Base-by-base conservation (phyloP, 1,140 invertebrate genomes). In the Drosophila subpulchrella region DNA sequence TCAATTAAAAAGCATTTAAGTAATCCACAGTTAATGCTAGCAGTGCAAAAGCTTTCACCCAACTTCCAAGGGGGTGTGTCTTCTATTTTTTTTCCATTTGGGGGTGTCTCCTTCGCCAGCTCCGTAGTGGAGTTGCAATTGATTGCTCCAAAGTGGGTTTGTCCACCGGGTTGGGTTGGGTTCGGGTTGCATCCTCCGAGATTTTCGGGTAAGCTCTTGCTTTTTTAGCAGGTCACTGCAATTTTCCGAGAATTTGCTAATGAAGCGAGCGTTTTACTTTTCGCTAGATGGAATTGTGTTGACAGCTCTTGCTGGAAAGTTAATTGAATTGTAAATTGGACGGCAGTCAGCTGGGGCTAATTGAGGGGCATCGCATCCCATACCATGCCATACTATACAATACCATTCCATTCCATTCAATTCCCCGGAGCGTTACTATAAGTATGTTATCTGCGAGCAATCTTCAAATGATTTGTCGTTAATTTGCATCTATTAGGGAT, bases 1-100 rank as follows among this genome's bases (percentile, higher is more conserved):
- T 89, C 84, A 89, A 89, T 89, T 89, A 89, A 89, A 89, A 89
- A 89, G 84, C 84, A 89, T 89, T 89, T 89, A 89, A 89, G 84
- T 89, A 89, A 89, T 89, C 84, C 84, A 68, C 74, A 89, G 47
- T 84, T 89, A 89, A 89, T 88, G 80, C 84, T 68, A 80, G 58
- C 56, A 67, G 70, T 67, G 53, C 66, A 58, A 67, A 81, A 81
- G 78, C 74, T 66, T 70, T 78, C 47, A 58, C 51, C 39, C 39
- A 20, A 57, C 15, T 54, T 32, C 24, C 10, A 4, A 39, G n/a
- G 50, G 30, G 44, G 53, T 27, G 34, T 60, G 54, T 57, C 34
- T 10, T 50, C 15, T 46, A 0, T 20, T 10, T 11, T 44, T 41
- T 20, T 44, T 44, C 7, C 8, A 20, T 50, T 65, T 75, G 73